These are phyloP conservation scores for Holacanthus passer DNA, from an alignment of 2,113 vertebrate species.

Conservation along the genomic window DNA sequence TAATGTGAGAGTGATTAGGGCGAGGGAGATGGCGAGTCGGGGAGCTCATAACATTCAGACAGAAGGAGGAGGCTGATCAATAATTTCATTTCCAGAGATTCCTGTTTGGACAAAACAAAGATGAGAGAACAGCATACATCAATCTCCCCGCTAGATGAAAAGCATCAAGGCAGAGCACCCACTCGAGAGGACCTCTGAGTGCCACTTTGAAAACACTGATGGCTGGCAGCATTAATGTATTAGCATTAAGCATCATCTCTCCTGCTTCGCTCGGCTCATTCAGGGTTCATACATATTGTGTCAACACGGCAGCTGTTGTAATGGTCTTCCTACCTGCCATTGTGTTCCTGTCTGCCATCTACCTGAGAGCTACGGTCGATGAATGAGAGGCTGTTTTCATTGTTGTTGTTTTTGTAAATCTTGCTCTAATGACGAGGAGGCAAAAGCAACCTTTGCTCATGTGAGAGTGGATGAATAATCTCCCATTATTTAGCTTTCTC, in stretches of 20 bases:
- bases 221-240: slow-evolving; percentile 36
- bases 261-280: slow-evolving; percentile 33
- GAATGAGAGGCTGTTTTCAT: slow-evolving; percentile 53
- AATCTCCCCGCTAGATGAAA: slow-evolving; percentile 39
- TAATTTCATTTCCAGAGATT: slow-evolving; percentile 24
- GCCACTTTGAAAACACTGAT: slow-evolving; percentile 44
- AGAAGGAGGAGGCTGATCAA: slow-evolving; percentile 11
- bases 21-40: background rate
- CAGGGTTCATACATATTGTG: slow-evolving; percentile 30
- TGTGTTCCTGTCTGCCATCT: slow-evolving; percentile 19
- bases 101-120: slow-evolving; percentile 24
- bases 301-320: slow-evolving; percentile 33
- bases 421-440: slow-evolving; percentile 31
- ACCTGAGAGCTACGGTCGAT: slow-evolving; percentile 39
- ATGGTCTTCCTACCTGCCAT: slow-evolving; percentile 13
- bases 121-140: slow-evolving; percentile 31
- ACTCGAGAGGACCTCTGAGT: slow-evolving; percentile 43
- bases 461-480: slow-evolving; percentile 52
- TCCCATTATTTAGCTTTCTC: slow-evolving; percentile 25
- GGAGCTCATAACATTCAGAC: slow-evolving; percentile 3
- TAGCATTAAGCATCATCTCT: slow-evolving; percentile 53
- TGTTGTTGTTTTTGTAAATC: slow-evolving; percentile 53
- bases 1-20: background rate
- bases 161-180: slow-evolving; percentile 31
- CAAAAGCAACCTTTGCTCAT: slow-evolving; percentile 42